Conservation (phyloP, 1,140 invertebrate genomes). For the Eumeta japonica region DNA sequence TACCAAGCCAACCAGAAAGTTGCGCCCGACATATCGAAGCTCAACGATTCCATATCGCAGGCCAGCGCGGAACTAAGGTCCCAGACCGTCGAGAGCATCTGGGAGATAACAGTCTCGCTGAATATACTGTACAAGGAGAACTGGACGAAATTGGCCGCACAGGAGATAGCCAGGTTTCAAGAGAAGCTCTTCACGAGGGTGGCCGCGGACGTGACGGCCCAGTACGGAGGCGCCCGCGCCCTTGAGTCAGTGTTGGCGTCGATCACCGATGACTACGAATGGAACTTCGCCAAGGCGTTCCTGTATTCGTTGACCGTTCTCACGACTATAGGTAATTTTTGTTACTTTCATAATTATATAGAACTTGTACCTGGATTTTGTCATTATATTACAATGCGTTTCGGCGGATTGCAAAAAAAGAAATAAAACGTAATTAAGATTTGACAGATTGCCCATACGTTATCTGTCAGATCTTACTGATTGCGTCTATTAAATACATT, state of each 20-base stretch:
- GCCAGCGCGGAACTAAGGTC: conserved; percentile 57
- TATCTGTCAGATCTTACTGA: too few species aligned
- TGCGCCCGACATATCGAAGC: conserved; percentile 33
- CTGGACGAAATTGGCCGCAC: conserved; percentile 83
- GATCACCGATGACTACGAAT: conserved; percentile 69
- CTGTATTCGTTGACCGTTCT: conserved; percentile 94
- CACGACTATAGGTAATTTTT: conserved; percentile 89
- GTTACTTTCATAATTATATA: conserved; percentile 2
- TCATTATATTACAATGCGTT: too few species aligned
- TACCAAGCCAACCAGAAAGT: conserved; percentile 45
- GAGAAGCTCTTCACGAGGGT: conserved; percentile 78
- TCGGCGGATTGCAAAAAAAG: too few species aligned
- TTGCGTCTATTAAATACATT: too few species aligned
- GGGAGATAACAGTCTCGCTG: conserved; percentile 90
- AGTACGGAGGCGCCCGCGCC: conserved; percentile 46
- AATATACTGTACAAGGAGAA: conserved; percentile 94
- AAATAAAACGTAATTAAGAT: too few species aligned
- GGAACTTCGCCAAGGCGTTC: conserved; percentile 92
- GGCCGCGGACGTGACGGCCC: conserved; percentile 67
- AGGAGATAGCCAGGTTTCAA: conserved; percentile 88
- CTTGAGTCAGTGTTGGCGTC: conserved; percentile 50
- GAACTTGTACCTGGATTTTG: conserved; percentile 6
- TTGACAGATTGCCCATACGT: too few species aligned
- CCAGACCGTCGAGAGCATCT: conserved; percentile 83
- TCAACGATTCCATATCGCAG: conserved; percentile 39